Percentiles rank a stretch among this genome's conserved stretches.
Evolutionary conservation across 2,797 vertebrate genomes (phyloP).

Genomic region (Malacoctenus gilli): DNA sequence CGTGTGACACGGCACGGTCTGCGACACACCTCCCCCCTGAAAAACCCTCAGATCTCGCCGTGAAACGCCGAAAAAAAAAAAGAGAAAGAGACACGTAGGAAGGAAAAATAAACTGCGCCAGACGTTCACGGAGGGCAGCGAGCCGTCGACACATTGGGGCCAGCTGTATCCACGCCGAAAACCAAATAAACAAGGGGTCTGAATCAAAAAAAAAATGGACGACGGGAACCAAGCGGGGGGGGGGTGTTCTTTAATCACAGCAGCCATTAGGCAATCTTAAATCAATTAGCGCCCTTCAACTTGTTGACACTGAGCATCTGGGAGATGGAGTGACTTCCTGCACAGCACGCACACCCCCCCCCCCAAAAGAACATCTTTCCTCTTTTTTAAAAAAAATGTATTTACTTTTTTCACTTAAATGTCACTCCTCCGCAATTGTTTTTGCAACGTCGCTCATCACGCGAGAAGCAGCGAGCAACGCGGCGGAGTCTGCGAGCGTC

Average conservation of each 20-base stretch:
- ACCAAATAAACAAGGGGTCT: constrained; percentile 82
- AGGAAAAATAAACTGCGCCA: constrained; percentile 85
- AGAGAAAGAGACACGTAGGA: constrained; percentile 58
- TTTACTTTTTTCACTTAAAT: no score
- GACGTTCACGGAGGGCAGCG: constrained; percentile 71
- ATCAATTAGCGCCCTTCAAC: constrained; percentile 76
- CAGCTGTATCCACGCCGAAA: constrained; percentile 85
- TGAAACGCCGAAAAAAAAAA: no score
- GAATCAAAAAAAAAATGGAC: constrained; percentile 81
- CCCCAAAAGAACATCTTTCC: no score
- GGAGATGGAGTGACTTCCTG: constrained; percentile 72
- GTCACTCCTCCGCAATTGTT: no score
- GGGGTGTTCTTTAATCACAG: constrained; percentile 81
- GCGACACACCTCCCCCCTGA: constrained; percentile 22
- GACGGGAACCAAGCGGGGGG: constrained; percentile 55
- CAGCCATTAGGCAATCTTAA: constrained; percentile 78
- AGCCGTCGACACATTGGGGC: constrained; percentile 80
- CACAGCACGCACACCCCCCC: constrained; percentile 32
- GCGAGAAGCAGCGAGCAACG: no score
- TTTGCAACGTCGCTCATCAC: no score
- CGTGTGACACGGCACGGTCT: constrained; percentile 15
- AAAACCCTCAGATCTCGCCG: constrained; percentile 49
- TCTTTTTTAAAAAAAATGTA: no score
- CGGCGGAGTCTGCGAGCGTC: no score
- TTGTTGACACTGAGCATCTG: constrained; percentile 79